phyloP scores from a whole-genome alignment of 2,797 vertebrate genomes.

The Anas acuta region DNA sequence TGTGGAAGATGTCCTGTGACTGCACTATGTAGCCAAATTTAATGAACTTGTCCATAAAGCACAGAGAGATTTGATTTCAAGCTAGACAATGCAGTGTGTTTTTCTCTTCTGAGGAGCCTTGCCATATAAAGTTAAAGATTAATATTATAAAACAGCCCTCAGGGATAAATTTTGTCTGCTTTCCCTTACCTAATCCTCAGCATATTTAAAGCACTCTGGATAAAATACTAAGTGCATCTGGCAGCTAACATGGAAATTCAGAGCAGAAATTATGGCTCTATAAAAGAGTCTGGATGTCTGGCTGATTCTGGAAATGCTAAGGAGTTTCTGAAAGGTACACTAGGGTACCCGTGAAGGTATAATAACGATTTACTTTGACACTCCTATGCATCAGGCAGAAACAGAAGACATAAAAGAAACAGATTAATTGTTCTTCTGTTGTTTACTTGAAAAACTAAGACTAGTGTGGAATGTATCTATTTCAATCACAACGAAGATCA shows the following conservation, averaged over 20 bases:
- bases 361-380: neutral
- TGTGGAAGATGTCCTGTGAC: neutral
- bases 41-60: neutral
- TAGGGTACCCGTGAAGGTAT: neutral
- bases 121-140: constrained; percentile 13
- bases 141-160: neutral
- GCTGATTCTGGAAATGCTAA: neutral
- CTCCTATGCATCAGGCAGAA: neutral
- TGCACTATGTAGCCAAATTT: neutral
- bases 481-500: constrained; percentile 17
- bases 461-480: neutral
- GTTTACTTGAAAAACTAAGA: neutral
- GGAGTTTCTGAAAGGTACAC: neutral
- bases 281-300: neutral
- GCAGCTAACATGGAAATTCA: neutral
- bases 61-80: neutral
- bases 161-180: neutral
- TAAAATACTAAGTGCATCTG: constrained; percentile 9
- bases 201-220: neutral
- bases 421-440: neutral
- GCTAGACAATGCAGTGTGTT: neutral
- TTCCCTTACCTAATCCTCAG: neutral
- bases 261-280: constrained; percentile 11
- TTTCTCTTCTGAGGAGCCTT: neutral
- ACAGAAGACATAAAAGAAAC: constrained; percentile 10